Evolutionary conservation across 2,888 invertebrate species (phyloP), one percentile per base, ranked within the genome.

Genomic region (Linnaemya tessellans): DNA sequence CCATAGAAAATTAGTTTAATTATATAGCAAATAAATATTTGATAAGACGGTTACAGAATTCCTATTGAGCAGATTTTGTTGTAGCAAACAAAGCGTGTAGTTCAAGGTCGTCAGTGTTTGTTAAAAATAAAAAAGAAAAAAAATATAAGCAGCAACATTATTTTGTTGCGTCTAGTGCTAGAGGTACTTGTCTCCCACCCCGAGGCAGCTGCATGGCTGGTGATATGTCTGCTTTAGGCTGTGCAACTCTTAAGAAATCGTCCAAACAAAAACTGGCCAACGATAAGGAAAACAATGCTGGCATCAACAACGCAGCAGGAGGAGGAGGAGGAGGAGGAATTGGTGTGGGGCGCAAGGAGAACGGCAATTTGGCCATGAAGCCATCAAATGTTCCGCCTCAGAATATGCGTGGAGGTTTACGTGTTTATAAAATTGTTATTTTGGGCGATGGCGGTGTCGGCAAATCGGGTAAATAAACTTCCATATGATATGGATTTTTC

Each of bases 391-490:
- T 88, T 58, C 89, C 89, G 49, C 89, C 90, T n/a, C 90, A 91
- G 74, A 93, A 92, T 80, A 92, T 91, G 89, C 90, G 93, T n/a
- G 91, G 96, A 90, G 96, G 96, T 46, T 94, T 96, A 88, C 94
- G 97, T 88, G 96, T 97, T 88, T 98, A 97, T 93, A 97, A 97
- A 93, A 96, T 97, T 90, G 98, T 98, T 86, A 97, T 98, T 88
- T 94, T 98, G 79, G 97, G 97, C 65, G 98, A 97, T 93, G 98
- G 97, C 62, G 98, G 97, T 87, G 97, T 98, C 88, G 98, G 98
- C 91, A 98, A 98, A 94, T 97, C 97, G 91, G 96, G 96, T 95
- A 93, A 91, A 88, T 77, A 70, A 81, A 82, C 25, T 20, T 65
- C 20, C 30, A 58, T 43, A 67, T 43, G 54, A 56, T 88, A 65